These are phyloP conservation scores for Leptinotarsa texana DNA, from an alignment of 1,140 invertebrate genomes.

Conservation along the genomic window DNA sequence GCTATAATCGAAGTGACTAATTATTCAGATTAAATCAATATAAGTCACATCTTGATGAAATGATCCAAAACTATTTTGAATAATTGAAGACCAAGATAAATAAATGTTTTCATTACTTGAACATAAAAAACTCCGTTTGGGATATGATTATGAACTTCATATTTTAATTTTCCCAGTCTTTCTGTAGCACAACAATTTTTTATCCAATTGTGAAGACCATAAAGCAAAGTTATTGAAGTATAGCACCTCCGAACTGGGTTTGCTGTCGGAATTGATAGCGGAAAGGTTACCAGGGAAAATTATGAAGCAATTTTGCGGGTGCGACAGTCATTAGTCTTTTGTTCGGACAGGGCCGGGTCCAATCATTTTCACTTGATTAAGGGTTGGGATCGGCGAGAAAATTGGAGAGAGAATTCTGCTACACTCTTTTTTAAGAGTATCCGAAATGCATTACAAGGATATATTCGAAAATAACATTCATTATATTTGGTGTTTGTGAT, in stretches of 20 bases:
- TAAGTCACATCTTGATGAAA: too few species aligned
- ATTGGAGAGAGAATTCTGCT: not conserved
- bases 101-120: too few species aligned
- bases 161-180: not conserved
- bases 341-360: slow-evolving; percentile 13
- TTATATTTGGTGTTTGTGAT: too few species aligned
- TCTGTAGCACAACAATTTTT: not conserved
- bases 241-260: slow-evolving; percentile 40
- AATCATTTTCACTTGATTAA: slow-evolving; percentile 13
- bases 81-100: too few species aligned
- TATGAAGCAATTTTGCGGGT: slow-evolving; percentile 55
- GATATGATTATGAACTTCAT: too few species aligned
- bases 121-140: too few species aligned
- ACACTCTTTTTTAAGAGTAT: too few species aligned
- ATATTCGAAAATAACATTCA: too few species aligned
- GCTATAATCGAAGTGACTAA: too few species aligned
- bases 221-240: slow-evolving; percentile 47
- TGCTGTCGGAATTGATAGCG: slow-evolving; percentile 50
- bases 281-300: slow-evolving; percentile 54
- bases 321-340: slow-evolving; percentile 52
- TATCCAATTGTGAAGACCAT: slow-evolving; percentile 25
- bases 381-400: not conserved
- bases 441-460: too few species aligned
- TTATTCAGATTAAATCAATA: too few species aligned
- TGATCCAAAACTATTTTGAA: too few species aligned